Evolutionary conservation across 1,140 invertebrate genomes (phyloP), one percentile per base, ranked within the genome.

Genomic region (Popillia japonica): DNA sequence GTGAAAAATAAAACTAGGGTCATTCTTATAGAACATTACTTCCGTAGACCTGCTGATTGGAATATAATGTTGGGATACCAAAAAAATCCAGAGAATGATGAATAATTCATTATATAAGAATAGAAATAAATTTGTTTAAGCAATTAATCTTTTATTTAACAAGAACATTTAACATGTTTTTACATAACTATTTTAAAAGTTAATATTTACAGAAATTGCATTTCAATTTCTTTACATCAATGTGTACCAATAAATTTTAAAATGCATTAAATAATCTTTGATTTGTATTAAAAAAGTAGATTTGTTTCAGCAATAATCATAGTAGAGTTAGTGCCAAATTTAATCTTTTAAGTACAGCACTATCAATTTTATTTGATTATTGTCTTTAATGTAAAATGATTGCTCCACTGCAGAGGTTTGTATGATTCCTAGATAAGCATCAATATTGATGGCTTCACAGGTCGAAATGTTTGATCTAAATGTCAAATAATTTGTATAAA

Each of bases 41-140:
- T 86, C 77, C 76, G 81, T 76, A 81, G 14, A 78, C 83, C 86
- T 73, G 77, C 78, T 40, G 86, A 86, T 81, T 80, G 85, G 42
- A 80, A 82, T 80, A 81, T 83, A 68, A 83, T 86, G 83, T 77
- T 85, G 23, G 82, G 84, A 7, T 76, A 76, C 75, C 80, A 83
- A 74, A 82, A 80, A 42, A 78, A 74, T 14, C 79, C 79, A 6
- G 42, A 76, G 6, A 27, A 76, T 77, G 79, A 80, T 17, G 72
- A 81, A 61, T n/a, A 48, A 80, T 20, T 48, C 8, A 22, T 75
- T 61, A 3, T 11, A 7, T 55, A 40, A 76, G n/a, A 6, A 27
- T 41, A 10, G 34, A 41, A 73, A 73, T 73, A 40, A 73, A 73
- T 40, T 40, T 40, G 14, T 73, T 73, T 73, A 34, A 73, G 72